Evolutionary conservation across 2,797 vertebrate genomes (phyloP), one percentile per base, ranked within the genome.

Genomic region (Triplophysa yarkandensis): DNA sequence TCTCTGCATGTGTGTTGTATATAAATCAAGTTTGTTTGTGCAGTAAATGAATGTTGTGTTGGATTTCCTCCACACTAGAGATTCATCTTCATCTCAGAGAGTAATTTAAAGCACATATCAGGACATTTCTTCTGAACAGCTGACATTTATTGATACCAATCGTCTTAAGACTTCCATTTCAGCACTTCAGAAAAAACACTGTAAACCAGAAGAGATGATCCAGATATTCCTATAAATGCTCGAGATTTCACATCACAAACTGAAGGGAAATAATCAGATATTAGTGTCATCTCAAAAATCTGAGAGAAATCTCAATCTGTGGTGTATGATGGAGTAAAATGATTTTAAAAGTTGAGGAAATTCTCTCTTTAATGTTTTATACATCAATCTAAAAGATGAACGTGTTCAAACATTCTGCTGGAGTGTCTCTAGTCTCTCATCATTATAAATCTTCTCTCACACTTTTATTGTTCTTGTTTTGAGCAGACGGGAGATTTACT

Each of bases 401-500:
- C 28, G 34, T 23, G 3, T 52, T 46, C 27, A 43, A 23, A 16
- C 41, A 9, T 64, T 32, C 13, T 19, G 23, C 36, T 39, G 36
- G 36, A 58, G 28, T 19, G n/a, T 71, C 21, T 81, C 54, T 72
- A 68, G 78, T 78, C 63, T 27, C 14, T 55, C 48, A 21, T 46
- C 36, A 39, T 39, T 13, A 39, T 1, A 11, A 39, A 11, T 39
- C 62, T 46, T 68, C 44, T 44, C 36, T 32, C 62, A 3, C 19
- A 32, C 76, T 73, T 55, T 78, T 55, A 55, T n/a, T 28, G 76
- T 55, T 48, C 23, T 55, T 19, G 61, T 50, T 58, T 28, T n/a
- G 21, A 74, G 46, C 62, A 32, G 72, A 54, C 32, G 32, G 32
- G 32, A 83, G 86, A 85, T 87, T 87, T 85, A 75, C 50, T 39